These are phyloP conservation scores for Silurus asotus DNA, from an alignment of 2,113 vertebrate genomes.

Conservation along the genomic window DNA sequence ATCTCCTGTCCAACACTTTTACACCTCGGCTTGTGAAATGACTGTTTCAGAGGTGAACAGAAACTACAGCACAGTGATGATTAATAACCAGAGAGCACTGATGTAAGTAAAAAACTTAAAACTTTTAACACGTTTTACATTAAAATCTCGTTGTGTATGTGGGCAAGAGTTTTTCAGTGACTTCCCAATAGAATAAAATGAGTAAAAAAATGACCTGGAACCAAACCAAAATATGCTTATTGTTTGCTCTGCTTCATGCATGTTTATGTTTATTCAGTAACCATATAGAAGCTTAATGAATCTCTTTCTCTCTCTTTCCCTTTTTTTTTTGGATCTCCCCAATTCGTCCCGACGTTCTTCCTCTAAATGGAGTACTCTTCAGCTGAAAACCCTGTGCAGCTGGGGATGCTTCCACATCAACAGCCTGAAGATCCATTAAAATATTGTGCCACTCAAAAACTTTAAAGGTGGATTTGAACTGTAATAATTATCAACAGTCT, in stretches of 20 bases:
- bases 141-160: not conserved
- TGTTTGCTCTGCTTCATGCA: not conserved
- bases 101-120: not conserved
- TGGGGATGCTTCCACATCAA: no score
- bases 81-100: not conserved
- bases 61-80: slow-evolving; percentile 2
- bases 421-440: no score
- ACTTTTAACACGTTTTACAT: slow-evolving; percentile 5
- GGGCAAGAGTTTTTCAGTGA: not conserved
- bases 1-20: slow-evolving; percentile 12
- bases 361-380: no score
- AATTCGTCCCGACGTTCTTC: no score
- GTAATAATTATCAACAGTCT: no score
- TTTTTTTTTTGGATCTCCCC: no score
- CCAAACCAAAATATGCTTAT: not conserved
- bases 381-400: no score
- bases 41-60: not conserved
- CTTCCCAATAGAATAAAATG: not conserved
- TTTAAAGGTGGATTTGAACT: no score
- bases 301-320: no score
- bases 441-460: no score
- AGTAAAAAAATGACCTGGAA: not conserved
- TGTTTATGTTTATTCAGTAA: not conserved
- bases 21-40: slow-evolving; percentile 2
- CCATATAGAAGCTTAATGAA: not conserved